phyloP scores from a whole-genome alignment of 1,140 invertebrate genomes.

The Drosophila chauvacae region DNA sequence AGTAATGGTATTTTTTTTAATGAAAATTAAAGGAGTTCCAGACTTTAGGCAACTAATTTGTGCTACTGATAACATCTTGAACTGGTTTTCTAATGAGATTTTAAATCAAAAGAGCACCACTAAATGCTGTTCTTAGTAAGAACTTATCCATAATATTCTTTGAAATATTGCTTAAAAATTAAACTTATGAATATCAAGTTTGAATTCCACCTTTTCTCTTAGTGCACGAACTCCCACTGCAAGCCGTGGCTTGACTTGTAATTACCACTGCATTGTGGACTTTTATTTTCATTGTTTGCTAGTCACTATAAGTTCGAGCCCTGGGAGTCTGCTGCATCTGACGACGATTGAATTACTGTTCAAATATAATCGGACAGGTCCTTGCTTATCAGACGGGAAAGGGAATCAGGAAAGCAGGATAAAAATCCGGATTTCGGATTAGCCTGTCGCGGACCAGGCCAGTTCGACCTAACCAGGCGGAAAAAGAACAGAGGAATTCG shows the following conservation, averaged over 20 bases:
- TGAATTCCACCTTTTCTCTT: neutral
- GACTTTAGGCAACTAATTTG: neutral
- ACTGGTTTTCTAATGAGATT: neutral
- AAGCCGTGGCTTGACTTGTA: slow-evolving; percentile 60
- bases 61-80: neutral
- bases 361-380: slow-evolving; percentile 65
- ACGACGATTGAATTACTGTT: slow-evolving; percentile 72
- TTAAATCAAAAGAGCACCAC: neutral
- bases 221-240: slow-evolving; percentile 20
- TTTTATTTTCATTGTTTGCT: slow-evolving; percentile 55
- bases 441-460: slow-evolving; percentile 26
- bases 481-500: slow-evolving; percentile 26
- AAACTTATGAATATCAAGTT: too few relatives aligned
- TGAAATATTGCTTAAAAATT: neutral
- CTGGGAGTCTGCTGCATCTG: slow-evolving; percentile 32
- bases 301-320: slow-evolving; percentile 35
- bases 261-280: slow-evolving; percentile 78
- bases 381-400: slow-evolving; percentile 35
- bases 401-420: slow-evolving; percentile 1
- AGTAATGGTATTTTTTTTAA: neutral
- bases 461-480: slow-evolving; percentile 15
- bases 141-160: neutral
- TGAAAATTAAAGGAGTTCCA: neutral
- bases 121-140: neutral
- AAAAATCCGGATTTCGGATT: slow-evolving; percentile 1